A percentile compares a stretch with the other conserved stretches of the same genome.
These are phyloP conservation scores for Adineta ricciae DNA, from an alignment of 2,888 invertebrate genomes.

Conservation along the genomic window DNA sequence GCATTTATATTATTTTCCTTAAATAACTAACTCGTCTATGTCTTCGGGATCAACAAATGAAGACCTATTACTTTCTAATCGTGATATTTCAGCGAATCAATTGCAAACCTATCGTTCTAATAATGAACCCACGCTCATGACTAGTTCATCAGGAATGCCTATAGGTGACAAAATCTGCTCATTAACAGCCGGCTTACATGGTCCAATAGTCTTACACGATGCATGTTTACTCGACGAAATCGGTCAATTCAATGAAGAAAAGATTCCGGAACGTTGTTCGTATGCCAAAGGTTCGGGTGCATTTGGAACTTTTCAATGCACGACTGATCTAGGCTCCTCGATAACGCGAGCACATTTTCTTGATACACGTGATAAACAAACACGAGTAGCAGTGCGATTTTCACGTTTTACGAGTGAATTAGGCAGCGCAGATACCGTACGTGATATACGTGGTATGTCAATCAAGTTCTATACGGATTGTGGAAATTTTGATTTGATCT, in stretches of 20 bases:
- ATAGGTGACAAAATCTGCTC: conserved; percentile 15
- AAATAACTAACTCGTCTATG: not conserved
- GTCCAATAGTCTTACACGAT: not conserved
- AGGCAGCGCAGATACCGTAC: not conserved
- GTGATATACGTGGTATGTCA: conserved; percentile 3
- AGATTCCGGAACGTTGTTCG: not conserved
- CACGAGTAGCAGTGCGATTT: conserved; percentile 14
- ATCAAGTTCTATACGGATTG: conserved; percentile 21
- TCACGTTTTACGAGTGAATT: conserved; percentile 18
- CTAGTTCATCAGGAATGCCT: not conserved
- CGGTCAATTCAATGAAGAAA: conserved; percentile 14
- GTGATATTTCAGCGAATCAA: conserved; percentile 20
- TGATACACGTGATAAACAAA: not conserved
- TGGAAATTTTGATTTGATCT: conserved; percentile 22
- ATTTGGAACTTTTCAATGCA: conserved; percentile 24
- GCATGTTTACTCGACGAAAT: conserved; percentile 10
- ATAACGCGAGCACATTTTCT: not conserved
- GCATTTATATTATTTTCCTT: not conserved
- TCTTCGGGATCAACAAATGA: not conserved
- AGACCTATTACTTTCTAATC: not conserved
- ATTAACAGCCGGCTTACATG: not conserved
- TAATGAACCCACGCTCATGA: conserved; percentile 20
- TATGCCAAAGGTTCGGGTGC: conserved; percentile 15
- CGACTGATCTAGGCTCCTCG: not conserved
- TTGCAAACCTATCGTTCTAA: conserved; percentile 23